phyloP scores from a whole-genome alignment of 2,888 invertebrate genomes.

The Caenorhabditis afra region DNA sequence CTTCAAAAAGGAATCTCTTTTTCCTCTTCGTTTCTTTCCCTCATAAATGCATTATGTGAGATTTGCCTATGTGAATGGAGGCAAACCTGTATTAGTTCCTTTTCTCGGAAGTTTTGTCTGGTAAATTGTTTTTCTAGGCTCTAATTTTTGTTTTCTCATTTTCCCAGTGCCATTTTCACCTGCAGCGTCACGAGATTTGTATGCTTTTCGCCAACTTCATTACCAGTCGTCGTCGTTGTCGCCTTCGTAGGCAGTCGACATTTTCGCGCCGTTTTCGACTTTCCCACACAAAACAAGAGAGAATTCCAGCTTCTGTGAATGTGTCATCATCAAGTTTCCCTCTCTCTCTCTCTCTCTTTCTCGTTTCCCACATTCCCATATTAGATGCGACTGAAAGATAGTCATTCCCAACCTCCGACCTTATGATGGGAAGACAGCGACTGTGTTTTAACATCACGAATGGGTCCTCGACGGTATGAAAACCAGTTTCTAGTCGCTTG shows the following conservation, averaged over 20 bases:
- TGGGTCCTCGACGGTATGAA: neutral
- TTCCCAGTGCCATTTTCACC: constrained; percentile 33
- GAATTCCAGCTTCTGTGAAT: constrained; percentile 46
- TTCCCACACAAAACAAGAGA: constrained; percentile 25
- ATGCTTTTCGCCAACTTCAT: constrained; percentile 2
- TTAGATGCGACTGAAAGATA: constrained; percentile 48
- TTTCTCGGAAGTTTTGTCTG: neutral
- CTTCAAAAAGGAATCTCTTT: constrained; percentile 31
- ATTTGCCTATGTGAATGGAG: constrained; percentile 13
- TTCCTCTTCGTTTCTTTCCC: neutral
- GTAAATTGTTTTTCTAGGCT: constrained; percentile 1
- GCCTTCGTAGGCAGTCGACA: no score
- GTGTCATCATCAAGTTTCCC: constrained; percentile 55
- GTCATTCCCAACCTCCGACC: constrained; percentile 45
- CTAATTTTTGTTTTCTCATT: constrained; percentile 1
- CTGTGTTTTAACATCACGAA: constrained; percentile 29
- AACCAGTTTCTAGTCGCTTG: constrained; percentile 42
- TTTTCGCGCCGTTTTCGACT: neutral
- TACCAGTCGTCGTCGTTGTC: constrained; percentile 15
- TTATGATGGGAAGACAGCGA: constrained; percentile 35
- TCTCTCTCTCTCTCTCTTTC: no score
- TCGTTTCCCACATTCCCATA: constrained; percentile 26
- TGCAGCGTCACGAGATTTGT: constrained; percentile 14
- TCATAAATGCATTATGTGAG: constrained; percentile 50
- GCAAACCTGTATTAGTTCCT: constrained; percentile 17